These are phyloP conservation scores for Fringilla coelebs DNA, from an alignment of 2,797 vertebrate species.

Conservation along the genomic window DNA sequence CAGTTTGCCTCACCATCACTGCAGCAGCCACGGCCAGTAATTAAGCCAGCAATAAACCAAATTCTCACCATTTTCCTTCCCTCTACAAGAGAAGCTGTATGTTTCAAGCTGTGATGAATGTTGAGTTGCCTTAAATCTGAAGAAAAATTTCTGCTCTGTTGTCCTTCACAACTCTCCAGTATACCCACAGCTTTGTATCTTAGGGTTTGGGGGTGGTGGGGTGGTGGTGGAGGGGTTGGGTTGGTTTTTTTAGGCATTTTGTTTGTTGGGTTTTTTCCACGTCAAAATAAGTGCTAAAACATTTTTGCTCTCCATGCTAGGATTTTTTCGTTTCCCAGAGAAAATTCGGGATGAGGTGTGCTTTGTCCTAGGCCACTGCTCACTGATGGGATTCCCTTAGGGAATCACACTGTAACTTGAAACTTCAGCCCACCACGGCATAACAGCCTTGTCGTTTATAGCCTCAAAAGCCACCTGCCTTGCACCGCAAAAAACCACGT, in stretches of 20 bases:
- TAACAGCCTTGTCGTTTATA: background rate
- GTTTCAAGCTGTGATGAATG: background rate
- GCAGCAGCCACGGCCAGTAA: background rate
- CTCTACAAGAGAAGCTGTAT: fast-evolving
- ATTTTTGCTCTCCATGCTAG: background rate
- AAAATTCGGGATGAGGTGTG: background rate
- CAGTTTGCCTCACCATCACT: background rate
- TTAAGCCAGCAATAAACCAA: background rate
- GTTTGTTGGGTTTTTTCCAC: fast-evolving
- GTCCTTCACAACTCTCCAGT: background rate
- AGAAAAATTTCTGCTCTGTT: background rate
- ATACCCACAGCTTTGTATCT: background rate
- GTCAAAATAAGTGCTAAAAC: background rate
- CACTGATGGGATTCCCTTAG: background rate
- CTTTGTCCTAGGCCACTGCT: background rate
- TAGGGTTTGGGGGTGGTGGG: background rate
- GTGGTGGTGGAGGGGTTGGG: background rate
- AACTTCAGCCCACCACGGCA: background rate
- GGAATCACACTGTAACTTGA: background rate
- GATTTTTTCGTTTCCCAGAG: background rate
- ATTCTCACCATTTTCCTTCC: background rate
- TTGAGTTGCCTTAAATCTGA: background rate
- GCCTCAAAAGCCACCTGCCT: background rate
- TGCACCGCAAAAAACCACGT: fast-evolving
- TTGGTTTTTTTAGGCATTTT: background rate